Evolutionary conservation across 2,113 vertebrate species (phyloP), one percentile per base, ranked within the genome.

Genomic region (Telmatochromis bifrenatus): DNA sequence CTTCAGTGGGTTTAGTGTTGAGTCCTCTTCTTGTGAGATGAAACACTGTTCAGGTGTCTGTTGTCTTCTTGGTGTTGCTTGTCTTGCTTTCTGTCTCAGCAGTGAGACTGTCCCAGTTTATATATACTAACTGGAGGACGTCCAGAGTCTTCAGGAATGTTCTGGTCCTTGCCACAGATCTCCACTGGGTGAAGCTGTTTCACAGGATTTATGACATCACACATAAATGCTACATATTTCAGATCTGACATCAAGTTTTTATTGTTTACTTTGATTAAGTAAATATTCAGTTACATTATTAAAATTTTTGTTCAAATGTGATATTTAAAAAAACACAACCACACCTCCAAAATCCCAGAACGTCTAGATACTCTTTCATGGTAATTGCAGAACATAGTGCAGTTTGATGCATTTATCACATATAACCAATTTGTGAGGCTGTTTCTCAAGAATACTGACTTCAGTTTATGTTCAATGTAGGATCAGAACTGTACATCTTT

Each of bases 81-180:
- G 45, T 82, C 47, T 47, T 35, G 23, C 10, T 37, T 73, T 85
- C 8, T 91, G 73, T 89, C 60, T 81, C 6, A 7, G 4, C 53
- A 55, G 53, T 23, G 53, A 23, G 10, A 55, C 21, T 55, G 21
- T 55, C 11, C 21, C 53, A 55, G 4, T 23, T 7, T 55, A 55
- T 55, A 23, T 55, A 23, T 13, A 55, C 53, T 55, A 13, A 55
- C 0, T 55, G 53, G 21, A 55, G 2, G 53, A 23, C 0, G 0
- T 23, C 11, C 53, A 55, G 21, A 55, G 21, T 23, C 53, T 55
- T 55, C 53, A 13, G 11, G 53, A 55, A 86, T 11, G 2, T 84
- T 91, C 42, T 77, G 45, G 83, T 88, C 19, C 0, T 68, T 84
- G 13, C 87, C 60, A 89, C 68, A 82, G 0, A 65, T 47, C 2